Base-by-base conservation (phyloP, 2,888 invertebrate genomes). In the Andrena chrysosceles region DNA sequence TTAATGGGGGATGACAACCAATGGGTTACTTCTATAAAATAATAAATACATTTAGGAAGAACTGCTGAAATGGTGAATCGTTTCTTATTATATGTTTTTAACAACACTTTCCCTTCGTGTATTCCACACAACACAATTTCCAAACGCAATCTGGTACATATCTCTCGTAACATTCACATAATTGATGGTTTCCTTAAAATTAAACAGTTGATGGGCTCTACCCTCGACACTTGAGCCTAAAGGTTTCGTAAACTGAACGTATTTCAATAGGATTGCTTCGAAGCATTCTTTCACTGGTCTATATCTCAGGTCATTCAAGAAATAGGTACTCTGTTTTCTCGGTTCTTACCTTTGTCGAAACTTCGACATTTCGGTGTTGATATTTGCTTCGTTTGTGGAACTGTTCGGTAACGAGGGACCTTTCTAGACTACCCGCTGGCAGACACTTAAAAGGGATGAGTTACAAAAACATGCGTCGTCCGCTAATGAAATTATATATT, bases 141-240 rank as follows among this genome's bases (percentile, higher is more conserved):
- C 35, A 35, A 35, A 35, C 10, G 35, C 2, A 35, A 35, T 35
- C 35, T 35, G 35, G 2, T 35, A 35, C 35, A 10, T 35, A 35
- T 35, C 8, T 35, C 35, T 10, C 35, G 2, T 35, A 35, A 35
- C 35, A 35, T 35, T 35, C 2, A 10, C 8, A 35, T 35, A 8
- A 3, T 52, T n/a, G 0, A 3, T n/a, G 10, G 0, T 16, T 3
- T 63, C 20, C 20, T 16, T 29, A 29, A 59, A 59, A 5, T 59
- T 16, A 29, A 59, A 16, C 49, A 7, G 7, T 52, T 35, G 35
- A 35, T 35, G 35, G 35, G 49, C 5, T n/a, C 7, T 52, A 5
- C n/a, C 49, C 49, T 52, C n/a, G n/a, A 52, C n/a, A n/a, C 49
- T 52, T 52, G 35, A 52, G 49, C 49, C n/a, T 52, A 52, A 52